A percentile compares a stretch with the other conserved stretches of the same genome.
These are phyloP conservation scores for Germaria angustata DNA, from an alignment of 2,888 invertebrate species.

Conservation along the genomic window DNA sequence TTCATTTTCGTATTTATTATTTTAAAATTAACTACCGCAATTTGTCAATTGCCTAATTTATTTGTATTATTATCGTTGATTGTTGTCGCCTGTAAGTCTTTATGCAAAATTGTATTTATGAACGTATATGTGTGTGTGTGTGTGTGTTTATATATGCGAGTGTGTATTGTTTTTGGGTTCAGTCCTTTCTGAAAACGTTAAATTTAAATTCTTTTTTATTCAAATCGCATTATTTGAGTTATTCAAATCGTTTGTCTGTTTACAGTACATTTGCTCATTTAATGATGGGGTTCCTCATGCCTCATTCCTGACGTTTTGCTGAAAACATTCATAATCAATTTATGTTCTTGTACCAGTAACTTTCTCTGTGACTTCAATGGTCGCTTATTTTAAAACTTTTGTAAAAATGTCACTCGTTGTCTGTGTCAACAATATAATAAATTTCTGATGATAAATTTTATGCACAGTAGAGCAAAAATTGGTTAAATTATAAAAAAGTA, in stretches of 20 bases:
- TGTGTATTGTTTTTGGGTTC: neutral
- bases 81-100: slow-evolving; percentile 47
- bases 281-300: slow-evolving; percentile 72
- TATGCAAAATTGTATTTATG: neutral
- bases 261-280: slow-evolving; percentile 80
- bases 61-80: slow-evolving; percentile 56
- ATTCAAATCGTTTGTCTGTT: slow-evolving; percentile 80
- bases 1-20: slow-evolving; percentile 9
- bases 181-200: slow-evolving; percentile 38
- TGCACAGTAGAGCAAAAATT: slow-evolving; percentile 34
- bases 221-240: slow-evolving; percentile 64
- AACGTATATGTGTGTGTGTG: neutral
- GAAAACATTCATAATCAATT: slow-evolving; percentile 43
- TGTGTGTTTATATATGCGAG: neutral
- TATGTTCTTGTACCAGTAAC: slow-evolving; percentile 39
- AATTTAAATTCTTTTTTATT: slow-evolving; percentile 33
- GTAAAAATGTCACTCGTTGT: slow-evolving; percentile 59
- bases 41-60: slow-evolving; percentile 62
- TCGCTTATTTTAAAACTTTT: slow-evolving; percentile 47
- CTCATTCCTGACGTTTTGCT: slow-evolving; percentile 4
- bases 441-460: slow-evolving; percentile 26
- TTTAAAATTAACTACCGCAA: slow-evolving; percentile 49
- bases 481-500: no score
- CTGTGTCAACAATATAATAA: slow-evolving; percentile 59
- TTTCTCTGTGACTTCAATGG: slow-evolving; percentile 43